Conservation (phyloP, 2,113 vertebrate genomes). For the Ursus arctos region DNA sequence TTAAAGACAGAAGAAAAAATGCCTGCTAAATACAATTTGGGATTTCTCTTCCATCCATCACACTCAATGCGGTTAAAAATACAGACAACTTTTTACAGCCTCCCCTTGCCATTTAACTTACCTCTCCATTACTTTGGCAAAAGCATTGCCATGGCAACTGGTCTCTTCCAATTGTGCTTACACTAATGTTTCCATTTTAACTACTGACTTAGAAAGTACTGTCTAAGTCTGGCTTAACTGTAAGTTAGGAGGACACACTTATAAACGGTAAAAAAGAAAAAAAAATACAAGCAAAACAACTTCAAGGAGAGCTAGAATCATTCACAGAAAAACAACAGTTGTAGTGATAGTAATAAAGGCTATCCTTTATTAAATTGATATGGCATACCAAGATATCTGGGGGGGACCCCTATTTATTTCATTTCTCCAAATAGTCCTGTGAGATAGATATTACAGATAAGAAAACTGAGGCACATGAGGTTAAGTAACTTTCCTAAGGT, state of each 20-base stretch:
- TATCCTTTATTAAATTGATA: not conserved
- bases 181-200: constrained; percentile 67
- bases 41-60: constrained; percentile 57
- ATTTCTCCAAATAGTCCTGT: not conserved
- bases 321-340: not conserved
- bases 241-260: constrained; percentile 37
- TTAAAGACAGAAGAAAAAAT: constrained; percentile 74
- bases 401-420: not conserved
- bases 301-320: not conserved
- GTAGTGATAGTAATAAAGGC: not conserved
- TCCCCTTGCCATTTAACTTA: constrained; percentile 76
- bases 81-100: constrained; percentile 58
- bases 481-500: not conserved
- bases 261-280: not conserved
- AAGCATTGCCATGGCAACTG: constrained; percentile 81
- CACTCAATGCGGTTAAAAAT: constrained; percentile 75
- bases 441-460: not conserved
- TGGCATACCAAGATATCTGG: not conserved
- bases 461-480: not conserved
- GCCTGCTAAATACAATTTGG: constrained; percentile 68
- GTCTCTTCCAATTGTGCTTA: constrained; percentile 75
- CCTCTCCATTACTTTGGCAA: constrained; percentile 66
- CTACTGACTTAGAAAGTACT: constrained; percentile 25
- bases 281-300: not conserved
- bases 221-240: not conserved